Conservation (phyloP, 92 coral and sea anemone species). For the Porites rus region DNA sequence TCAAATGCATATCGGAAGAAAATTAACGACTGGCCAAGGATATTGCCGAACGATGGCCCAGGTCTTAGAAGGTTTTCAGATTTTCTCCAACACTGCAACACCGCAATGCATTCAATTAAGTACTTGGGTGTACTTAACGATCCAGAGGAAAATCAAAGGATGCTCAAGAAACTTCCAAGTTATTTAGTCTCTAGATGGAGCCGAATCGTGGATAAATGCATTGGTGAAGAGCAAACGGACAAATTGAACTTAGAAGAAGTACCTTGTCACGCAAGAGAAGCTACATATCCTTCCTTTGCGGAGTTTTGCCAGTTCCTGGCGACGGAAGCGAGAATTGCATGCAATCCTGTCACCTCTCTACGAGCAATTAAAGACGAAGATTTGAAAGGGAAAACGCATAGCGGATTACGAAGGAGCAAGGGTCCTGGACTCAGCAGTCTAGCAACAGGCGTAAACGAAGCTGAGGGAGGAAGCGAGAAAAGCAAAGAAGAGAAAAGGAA, state of each 20-base stretch:
- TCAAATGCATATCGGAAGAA: conserved; percentile 21
- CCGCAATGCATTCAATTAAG: conserved; percentile 43
- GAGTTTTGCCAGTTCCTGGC: conserved; percentile 56
- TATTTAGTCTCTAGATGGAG: no score
- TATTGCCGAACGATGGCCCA: conserved; percentile 55
- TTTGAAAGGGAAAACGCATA: not conserved
- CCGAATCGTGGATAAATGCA: no score
- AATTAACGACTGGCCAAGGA: conserved; percentile 71
- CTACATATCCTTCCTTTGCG: conserved; percentile 45
- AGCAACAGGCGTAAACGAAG: conserved; percentile 28
- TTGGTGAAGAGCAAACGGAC: no score
- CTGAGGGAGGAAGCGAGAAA: conserved; percentile 1
- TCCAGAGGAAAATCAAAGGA: not conserved
- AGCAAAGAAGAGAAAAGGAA: conserved; percentile 8
- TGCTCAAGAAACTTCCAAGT: no score
- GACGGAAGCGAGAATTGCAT: conserved; percentile 66
- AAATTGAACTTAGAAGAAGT: not conserved
- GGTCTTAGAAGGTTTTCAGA: conserved; percentile 67
- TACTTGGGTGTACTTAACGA: conserved; percentile 30
- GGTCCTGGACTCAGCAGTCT: not conserved
- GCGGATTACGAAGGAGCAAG: not conserved
- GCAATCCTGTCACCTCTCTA: conserved; percentile 50
- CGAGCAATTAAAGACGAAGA: not conserved
- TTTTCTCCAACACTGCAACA: conserved; percentile 47
- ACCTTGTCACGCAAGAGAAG: not conserved